Base-by-base conservation (phyloP, 1,140 invertebrate genomes). In the Neodiprion virginianus region DNA sequence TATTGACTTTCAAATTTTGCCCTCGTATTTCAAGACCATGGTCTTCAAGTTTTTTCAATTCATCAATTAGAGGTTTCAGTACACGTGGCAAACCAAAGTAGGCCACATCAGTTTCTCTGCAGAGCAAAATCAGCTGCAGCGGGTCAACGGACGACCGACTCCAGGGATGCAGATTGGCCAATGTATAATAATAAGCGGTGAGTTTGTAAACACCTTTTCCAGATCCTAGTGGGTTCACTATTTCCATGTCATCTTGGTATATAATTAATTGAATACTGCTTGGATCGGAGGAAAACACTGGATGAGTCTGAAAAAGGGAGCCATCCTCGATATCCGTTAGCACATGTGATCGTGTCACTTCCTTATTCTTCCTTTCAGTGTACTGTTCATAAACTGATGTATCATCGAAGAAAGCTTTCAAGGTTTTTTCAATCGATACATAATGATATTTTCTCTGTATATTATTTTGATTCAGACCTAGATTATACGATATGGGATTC, bases 101-200 rank as follows among this genome's bases (percentile, higher is more conserved):
- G 1, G 48, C 65, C n/a, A 72, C 40, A 67, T 69, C 66, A 61
- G 40, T 67, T 21, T 48, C 48, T 65, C 40, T 50, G 28, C 72
- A 72, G n/a, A 72, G 48, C 61, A 72, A 72, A 21, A 72, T 61
- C 48, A 72, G 53, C 65, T 72, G 72, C 40, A 72, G 48, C 17
- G 72, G 48, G 65, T 72, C 49, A 71, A 72, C 72, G 40, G 48
- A 17, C 53, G 72, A 49, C 11, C 72, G 48, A 48, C 61, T 72
- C 72, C 72, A 72, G 48, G 72, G 72, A 67, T 72, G 72, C 61
- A 72, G 40, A 21, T 72, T 72, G 40, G 48, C 40, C 65, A 71
- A 67, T 17, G 72, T 72, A 40, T 21, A 72, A n/a, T 72, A 72
- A 17, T 53, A 48, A 21, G 48, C 72, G 65, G 65, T 48, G 48